Conservation (phyloP, 1,140 invertebrate genomes). For the Ceratina australensis region DNA sequence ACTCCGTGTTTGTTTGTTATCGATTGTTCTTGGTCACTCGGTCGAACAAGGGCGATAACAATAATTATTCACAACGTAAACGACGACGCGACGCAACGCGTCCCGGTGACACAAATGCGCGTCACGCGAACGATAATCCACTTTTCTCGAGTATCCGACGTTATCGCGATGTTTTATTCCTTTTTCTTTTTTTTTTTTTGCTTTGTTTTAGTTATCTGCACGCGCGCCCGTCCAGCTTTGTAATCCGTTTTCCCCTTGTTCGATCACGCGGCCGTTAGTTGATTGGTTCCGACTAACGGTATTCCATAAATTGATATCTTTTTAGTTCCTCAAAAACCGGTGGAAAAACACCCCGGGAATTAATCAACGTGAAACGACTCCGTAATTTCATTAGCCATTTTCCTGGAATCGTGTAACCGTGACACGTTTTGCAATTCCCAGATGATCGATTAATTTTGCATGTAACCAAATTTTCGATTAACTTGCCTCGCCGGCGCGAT, state of each 20-base stretch:
- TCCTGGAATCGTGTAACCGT: too few species aligned
- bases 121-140: slow-evolving; percentile 39
- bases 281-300: slow-evolving; percentile 8
- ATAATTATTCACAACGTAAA: slow-evolving; percentile 40
- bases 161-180: slow-evolving; percentile 15
- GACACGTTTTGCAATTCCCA: background rate
- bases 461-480: too few species aligned
- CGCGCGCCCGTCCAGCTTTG: background rate
- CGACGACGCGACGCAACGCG: slow-evolving; percentile 1
- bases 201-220: background rate
- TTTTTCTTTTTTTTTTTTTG: background rate
- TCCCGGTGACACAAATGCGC: slow-evolving; percentile 44
- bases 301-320: background rate
- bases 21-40: too few species aligned
- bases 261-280: background rate
- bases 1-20: too few species aligned
- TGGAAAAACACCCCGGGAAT: too few species aligned
- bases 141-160: slow-evolving; percentile 24
- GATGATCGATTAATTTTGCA: too few species aligned
- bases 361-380: too few species aligned
- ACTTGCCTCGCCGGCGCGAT: background rate
- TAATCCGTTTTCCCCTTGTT: background rate
- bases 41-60: background rate
- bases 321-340: too few species aligned
- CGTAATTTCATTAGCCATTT: too few species aligned